Base-by-base conservation (phyloP, 2,113 vertebrate species). In the Dasyornis broadbenti region DNA sequence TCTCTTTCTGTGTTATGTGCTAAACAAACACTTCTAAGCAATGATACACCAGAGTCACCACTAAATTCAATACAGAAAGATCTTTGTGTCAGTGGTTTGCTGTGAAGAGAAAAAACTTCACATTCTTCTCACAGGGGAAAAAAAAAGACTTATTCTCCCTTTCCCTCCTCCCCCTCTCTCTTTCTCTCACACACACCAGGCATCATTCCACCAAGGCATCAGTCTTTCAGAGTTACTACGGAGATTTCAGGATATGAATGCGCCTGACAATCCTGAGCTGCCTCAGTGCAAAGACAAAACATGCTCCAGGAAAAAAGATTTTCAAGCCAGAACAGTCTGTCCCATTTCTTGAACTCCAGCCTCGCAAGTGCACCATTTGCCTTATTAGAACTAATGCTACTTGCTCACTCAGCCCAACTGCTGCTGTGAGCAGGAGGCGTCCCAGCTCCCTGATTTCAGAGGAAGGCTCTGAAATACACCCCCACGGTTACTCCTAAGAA, bases 281-380 rank as follows among this genome's bases (percentile, higher is more conserved):
- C 97, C 97, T 97, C 97, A 97, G 95, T 92, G 94, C 96, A 98
- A 97, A 98, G 97, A 97, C 97, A 97, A 97, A 97, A 97, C 94
- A 94, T 45, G 97, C 97, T 97, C 96, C 94, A 75, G 82, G 79
- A 84, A 97, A 94, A 97, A 95, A 91, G 69, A 59, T 89, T 95
- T 95, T 89, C 89, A 78, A 94, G 96, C 94, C 54, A 92, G 82
- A 95, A 96, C 96, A 90, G 93, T 96, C 80, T 89, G 75, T 97
- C 93, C 76, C 84, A 81, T 89, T 92, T 94, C 93, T 96, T 81
- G 94, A 95, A 84, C 97, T 97, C 95, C 94, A 96, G 96, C 96
- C 97, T 97, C 54, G 50, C 96, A 96, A 97, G 95, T 70, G 94
- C 96, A 96, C 96, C 70, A 45, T 95, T 95, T 97, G 88, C 95